Base-by-base conservation (phyloP, 2,113 vertebrate species). In the Macrotis lagotis region DNA sequence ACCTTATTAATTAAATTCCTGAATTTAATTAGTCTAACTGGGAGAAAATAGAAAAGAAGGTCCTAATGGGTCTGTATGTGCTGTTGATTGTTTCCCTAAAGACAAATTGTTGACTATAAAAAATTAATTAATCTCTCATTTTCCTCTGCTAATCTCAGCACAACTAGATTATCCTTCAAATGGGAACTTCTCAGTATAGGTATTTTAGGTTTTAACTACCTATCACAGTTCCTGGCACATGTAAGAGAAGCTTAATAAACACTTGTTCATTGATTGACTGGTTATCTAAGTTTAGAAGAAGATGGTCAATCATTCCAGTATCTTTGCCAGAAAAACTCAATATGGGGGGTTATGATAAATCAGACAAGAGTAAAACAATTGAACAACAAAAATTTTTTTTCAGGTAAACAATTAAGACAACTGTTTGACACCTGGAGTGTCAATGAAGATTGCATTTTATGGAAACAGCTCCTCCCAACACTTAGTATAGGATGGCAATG, bases 121-220 rank as follows among this genome's bases (percentile, higher is more conserved):
- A 53, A 96, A 37, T 94, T 83, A 90, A 66, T 88, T 53, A 83
- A 12, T 37, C 89, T 53, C 92, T 88, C 25, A 1, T 16, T 91
- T 55, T 26, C 52, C 88, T 9, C 0, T 44, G 66, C 48, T 47
- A 12, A 31, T 88, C 51, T 66, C 92, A 89, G 28, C 5, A 89
- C 49, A 50, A 90, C 44, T 90, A 93, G 92, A 91, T 49, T 11
- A 47, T 10, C 0, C 53, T 94, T 53, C 28, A 25, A 28, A 50
- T 25, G 51, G 28, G 83, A 28, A 49, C 8, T 93, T 47, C 48
- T 83, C 91, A 90, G 53, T 48, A 31, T 88, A 44, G 48, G 52
- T 47, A 19, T 31, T 92, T 50, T 9, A 8, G 24, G 37, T n/a
- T 55, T 24, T n/a, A 37, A 90, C 25, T 88, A 7, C 37, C 28